These are phyloP conservation scores for Morphnarchus princeps DNA, from an alignment of 2,113 vertebrate genomes.

Conservation along the genomic window DNA sequence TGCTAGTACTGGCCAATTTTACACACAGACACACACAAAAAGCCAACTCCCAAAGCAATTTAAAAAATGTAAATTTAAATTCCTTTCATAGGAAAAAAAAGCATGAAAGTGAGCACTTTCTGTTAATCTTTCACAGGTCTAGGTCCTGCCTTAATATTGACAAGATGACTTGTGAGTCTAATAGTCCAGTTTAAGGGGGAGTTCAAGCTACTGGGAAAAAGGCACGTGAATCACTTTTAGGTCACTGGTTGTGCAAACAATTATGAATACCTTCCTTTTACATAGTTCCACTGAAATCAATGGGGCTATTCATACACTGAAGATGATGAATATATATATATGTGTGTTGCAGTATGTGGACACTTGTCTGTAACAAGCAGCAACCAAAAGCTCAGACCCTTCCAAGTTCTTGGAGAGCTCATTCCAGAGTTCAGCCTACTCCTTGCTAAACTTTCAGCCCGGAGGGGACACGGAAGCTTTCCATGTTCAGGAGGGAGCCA, in stretches of 20 bases:
- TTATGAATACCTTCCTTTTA: background rate
- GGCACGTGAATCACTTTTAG: background rate
- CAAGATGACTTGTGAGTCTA: background rate
- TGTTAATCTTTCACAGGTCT: background rate
- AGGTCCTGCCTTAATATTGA: background rate
- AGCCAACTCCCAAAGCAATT: background rate
- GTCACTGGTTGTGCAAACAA: background rate
- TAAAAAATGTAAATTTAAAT: background rate
- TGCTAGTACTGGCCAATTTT: background rate
- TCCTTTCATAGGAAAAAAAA: background rate
- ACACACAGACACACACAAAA: background rate
- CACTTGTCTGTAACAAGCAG: background rate
- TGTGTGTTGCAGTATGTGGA: background rate
- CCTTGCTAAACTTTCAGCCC: background rate
- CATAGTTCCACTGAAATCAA: background rate
- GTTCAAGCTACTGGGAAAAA: background rate
- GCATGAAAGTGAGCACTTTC: background rate
- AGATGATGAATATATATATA: background rate
- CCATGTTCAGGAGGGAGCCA: background rate
- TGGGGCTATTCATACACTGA: background rate
- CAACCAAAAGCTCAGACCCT: background rate
- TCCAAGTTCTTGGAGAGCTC: background rate
- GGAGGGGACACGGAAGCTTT: background rate
- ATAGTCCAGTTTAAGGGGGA: background rate
- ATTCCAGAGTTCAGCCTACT: background rate